A percentile compares a stretch with the other conserved stretches of the same genome.
Evolutionary conservation across 2,888 invertebrate genomes (phyloP).

Genomic region (Malachius bipustulatus): DNA sequence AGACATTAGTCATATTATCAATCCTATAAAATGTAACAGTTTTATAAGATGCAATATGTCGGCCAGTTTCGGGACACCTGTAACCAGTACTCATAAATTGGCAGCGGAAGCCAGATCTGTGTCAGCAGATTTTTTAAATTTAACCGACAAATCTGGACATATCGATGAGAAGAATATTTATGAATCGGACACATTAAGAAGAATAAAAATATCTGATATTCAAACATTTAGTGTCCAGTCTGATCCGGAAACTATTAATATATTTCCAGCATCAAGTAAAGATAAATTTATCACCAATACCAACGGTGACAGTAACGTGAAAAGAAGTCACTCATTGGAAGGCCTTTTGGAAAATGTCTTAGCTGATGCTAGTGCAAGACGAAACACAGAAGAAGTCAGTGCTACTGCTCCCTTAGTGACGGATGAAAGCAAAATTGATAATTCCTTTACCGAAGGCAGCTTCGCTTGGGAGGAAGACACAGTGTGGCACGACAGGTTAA

Average conservation of each 20-base stretch:
- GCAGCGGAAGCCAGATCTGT: conserved; percentile 49
- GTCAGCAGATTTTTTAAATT: conserved; percentile 53
- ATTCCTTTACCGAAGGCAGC: conserved; percentile 44
- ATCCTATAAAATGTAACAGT: conserved; percentile 46
- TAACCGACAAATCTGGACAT: conserved; percentile 50
- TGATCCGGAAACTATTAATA: conserved; percentile 41
- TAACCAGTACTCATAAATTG: conserved; percentile 39
- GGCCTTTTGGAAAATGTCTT: conserved; percentile 44
- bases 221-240: conserved; percentile 38
- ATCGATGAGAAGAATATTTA: conserved; percentile 63
- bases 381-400: conserved; percentile 3
- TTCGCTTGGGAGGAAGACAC: conserved; percentile 75
- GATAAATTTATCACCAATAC: conserved; percentile 27
- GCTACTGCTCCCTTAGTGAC: conserved; percentile 10
- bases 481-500: conserved; percentile 67
- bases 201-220: conserved; percentile 45
- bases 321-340: conserved; percentile 46
- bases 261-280: conserved; percentile 25
- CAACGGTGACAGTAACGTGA: conserved; percentile 28
- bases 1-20: conserved; percentile 62
- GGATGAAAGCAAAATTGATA: conserved; percentile 16
- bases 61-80: conserved; percentile 20
- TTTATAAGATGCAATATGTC: conserved; percentile 18
- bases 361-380: conserved; percentile 24
- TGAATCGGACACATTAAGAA: conserved; percentile 51